Evolutionary conservation across 2,113 vertebrate genomes (phyloP).

Genomic region (Bucco capensis): DNA sequence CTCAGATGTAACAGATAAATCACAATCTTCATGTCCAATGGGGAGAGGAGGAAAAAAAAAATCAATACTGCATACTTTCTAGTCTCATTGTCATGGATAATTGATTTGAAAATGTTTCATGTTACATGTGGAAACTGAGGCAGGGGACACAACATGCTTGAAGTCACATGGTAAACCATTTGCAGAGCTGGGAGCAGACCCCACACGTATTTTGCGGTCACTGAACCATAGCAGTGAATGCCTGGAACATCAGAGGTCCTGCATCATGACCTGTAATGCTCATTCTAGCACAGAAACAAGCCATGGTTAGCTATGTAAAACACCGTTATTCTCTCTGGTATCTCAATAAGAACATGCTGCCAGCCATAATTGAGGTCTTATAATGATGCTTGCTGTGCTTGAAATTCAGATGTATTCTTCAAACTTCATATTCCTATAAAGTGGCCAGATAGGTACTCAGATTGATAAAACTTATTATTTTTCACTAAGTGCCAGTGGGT

Average conservation of each 20-base stretch:
- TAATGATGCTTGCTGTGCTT: not conserved
- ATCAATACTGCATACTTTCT: not conserved
- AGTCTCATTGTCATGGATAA: not conserved
- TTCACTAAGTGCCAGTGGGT: not conserved
- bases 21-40: not conserved
- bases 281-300: not conserved
- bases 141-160: not conserved
- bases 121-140: constrained; percentile 24
- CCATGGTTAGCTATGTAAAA: not conserved
- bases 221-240: not conserved
- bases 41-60: not conserved
- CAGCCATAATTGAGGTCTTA: not conserved
- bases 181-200: not conserved
- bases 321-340: not conserved
- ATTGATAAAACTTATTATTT: not conserved
- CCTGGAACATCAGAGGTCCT: not conserved
- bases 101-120: not conserved
- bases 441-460: not conserved
- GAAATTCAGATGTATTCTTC: not conserved
- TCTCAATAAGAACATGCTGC: not conserved
- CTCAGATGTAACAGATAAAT: not conserved
- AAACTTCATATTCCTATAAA: not conserved
- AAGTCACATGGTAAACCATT: not conserved
- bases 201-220: not conserved
- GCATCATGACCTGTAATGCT: not conserved